Conservation (phyloP, 2,113 vertebrate genomes). For the Rana temporaria region DNA sequence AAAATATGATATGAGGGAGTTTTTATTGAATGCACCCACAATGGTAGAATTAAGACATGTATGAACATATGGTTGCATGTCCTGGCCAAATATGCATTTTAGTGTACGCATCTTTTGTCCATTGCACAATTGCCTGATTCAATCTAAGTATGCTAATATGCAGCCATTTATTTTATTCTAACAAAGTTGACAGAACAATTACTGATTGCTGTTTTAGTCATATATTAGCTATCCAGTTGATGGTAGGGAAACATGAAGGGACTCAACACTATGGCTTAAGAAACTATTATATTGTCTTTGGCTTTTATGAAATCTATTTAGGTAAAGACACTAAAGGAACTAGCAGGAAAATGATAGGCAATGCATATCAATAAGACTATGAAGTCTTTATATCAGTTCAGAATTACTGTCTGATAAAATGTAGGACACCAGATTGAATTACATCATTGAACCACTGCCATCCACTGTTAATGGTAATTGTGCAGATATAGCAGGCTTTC, state of each 20-base stretch:
- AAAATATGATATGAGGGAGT: no score
- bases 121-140: no score
- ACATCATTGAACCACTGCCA: conserved; percentile 80
- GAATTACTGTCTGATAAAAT: conserved; percentile 81
- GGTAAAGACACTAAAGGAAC: background rate
- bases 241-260: background rate
- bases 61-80: no score
- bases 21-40: no score
- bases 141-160: no score
- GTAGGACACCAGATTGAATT: conserved; percentile 85
- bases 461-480: conserved; percentile 85
- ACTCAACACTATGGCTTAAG: background rate
- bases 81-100: no score
- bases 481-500: conserved; percentile 78
- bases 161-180: no score
- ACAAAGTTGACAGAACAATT: no score
- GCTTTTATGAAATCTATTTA: conserved; percentile 13
- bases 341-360: conserved; percentile 10
- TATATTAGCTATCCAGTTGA: background rate
- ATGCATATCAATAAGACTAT: conserved; percentile 32
- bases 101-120: no score
- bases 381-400: conserved; percentile 72
- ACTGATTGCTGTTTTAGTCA: background rate
- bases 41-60: no score
- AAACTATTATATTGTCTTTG: conserved; percentile 3